Percentiles rank a stretch among this genome's conserved stretches.
Conservation (phyloP, 2,797 vertebrate genomes). For the Streptopelia turtur region DNA sequence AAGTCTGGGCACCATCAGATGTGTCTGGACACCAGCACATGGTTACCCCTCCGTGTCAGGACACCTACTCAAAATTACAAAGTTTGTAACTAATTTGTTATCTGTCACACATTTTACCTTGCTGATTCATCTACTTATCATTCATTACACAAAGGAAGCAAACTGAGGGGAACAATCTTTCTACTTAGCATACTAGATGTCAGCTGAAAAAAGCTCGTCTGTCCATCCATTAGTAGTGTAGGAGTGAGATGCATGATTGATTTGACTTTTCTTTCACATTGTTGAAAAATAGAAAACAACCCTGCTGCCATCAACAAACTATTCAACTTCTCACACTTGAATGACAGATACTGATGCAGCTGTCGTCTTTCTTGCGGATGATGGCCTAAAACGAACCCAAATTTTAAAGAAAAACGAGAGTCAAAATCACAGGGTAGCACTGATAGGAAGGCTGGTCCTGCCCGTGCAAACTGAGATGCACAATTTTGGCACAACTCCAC, state of each 20-base stretch:
- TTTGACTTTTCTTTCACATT: not conserved
- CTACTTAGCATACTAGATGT: not conserved
- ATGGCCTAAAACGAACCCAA: not conserved
- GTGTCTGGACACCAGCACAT: not conserved
- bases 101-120: not conserved
- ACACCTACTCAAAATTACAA: not conserved
- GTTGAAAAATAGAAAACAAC: constrained; percentile 46
- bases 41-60: not conserved
- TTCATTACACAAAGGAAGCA: not conserved
- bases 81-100: not conserved
- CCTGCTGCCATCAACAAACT: not conserved
- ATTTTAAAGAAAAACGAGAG: not conserved
- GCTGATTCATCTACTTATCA: not conserved
- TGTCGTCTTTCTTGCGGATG: not conserved
- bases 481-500: not conserved
- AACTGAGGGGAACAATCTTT: not conserved
- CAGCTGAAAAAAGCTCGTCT: not conserved
- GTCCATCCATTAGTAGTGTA: not conserved
- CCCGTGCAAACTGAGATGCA: not conserved
- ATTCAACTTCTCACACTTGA: not conserved
- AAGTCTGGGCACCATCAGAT: not conserved
- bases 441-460: not conserved
- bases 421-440: not conserved
- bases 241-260: constrained; percentile 4
- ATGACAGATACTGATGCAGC: not conserved